phyloP scores from a whole-genome alignment of 1,140 invertebrate species.

The Tetraneura akinire region DNA sequence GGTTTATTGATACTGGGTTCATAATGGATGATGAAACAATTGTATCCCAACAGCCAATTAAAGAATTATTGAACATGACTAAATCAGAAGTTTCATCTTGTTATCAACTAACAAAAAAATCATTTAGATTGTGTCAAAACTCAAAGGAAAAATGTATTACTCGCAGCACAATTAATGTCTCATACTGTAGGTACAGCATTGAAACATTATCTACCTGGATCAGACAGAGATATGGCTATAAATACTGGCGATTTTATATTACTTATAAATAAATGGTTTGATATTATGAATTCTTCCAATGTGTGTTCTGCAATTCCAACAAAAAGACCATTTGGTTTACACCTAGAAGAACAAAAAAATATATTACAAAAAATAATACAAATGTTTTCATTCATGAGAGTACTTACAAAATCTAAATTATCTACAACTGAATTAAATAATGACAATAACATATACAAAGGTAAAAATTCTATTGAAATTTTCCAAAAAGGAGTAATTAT shows the following conservation, averaged over 20 bases:
- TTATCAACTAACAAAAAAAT: background rate
- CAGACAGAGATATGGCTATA: background rate
- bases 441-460: background rate
- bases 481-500: background rate
- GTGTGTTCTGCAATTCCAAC: background rate
- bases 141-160: background rate
- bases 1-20: background rate
- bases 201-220: background rate
- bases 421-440: background rate
- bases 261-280: background rate
- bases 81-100: constrained; percentile 5
- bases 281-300: background rate
- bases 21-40: background rate
- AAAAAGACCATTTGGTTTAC: background rate
- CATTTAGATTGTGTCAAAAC: background rate
- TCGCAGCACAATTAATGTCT: background rate
- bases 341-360: background rate
- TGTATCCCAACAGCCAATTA: background rate
- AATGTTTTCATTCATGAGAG: background rate
- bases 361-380: background rate
- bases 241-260: background rate
- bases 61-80: constrained; percentile 7
- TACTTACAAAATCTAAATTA: background rate
- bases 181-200: background rate
- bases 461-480: background rate